phyloP scores from a whole-genome alignment of 2,797 vertebrate species.

The Sebastes reedi region DNA sequence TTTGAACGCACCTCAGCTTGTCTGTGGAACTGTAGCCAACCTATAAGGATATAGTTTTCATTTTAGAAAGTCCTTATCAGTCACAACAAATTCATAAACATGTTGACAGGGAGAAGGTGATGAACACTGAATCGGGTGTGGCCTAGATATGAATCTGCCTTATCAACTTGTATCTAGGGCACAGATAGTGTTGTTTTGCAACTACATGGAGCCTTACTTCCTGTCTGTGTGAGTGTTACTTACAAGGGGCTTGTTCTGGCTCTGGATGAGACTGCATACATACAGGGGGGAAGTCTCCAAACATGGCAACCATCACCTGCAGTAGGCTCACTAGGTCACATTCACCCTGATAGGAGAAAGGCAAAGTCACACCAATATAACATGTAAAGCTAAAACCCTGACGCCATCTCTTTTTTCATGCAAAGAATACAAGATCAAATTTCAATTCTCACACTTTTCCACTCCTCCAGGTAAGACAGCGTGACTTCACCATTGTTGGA shows the following conservation, averaged over 20 bases:
- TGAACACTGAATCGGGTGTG: neutral
- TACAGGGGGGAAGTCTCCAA: constrained; percentile 90
- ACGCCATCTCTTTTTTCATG: neutral
- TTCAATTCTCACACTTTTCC: constrained; percentile 66
- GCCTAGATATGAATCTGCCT: neutral
- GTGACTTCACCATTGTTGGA: constrained; percentile 75
- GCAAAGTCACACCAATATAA: neutral
- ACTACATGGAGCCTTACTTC: neutral
- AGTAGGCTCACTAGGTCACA: constrained; percentile 90
- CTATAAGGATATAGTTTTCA: constrained; percentile 21
- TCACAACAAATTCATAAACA: constrained; percentile 1
- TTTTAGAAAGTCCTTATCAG: neutral
- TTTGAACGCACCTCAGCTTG: constrained; percentile 15
- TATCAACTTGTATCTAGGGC: constrained; percentile 11
- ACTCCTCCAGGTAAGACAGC: constrained; percentile 77
- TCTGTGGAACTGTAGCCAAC: constrained; percentile 58
- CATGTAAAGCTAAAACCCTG: neutral
- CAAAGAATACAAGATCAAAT: neutral
- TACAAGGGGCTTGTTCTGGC: constrained; percentile 85
- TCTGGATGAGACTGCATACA: constrained; percentile 77
- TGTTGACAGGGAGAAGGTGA: neutral
- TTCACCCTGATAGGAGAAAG: constrained; percentile 76
- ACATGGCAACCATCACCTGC: constrained; percentile 89
- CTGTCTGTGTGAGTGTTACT: constrained; percentile 60
- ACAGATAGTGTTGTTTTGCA: neutral